Conservation (phyloP, 2,113 vertebrate species). For the Anas platyrhynchos region DNA sequence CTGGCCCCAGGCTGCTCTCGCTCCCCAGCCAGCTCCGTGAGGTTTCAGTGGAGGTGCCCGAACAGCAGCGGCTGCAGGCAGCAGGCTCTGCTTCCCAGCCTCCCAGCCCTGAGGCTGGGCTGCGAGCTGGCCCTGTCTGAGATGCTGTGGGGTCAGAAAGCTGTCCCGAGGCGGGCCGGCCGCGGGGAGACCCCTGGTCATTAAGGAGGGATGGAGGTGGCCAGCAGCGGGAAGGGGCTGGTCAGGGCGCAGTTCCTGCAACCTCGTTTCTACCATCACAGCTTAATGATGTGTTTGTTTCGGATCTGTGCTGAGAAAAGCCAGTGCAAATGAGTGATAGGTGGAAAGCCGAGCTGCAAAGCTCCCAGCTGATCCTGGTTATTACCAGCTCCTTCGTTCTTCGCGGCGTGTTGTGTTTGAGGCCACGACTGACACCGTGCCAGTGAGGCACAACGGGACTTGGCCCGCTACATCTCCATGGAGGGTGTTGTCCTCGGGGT, state of each 20-base stretch:
- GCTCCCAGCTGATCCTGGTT: neutral
- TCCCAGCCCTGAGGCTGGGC: neutral
- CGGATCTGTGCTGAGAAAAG: constrained; percentile 37
- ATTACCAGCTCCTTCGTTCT: neutral
- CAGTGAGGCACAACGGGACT: neutral
- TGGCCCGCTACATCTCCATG: fast-evolving
- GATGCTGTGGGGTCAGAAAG: neutral
- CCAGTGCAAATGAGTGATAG: neutral
- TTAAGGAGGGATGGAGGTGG: neutral
- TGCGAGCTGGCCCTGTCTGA: neutral
- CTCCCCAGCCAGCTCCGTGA: fast-evolving
- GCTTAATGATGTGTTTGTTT: constrained; percentile 41
- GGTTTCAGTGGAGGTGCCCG: neutral
- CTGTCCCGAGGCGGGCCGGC: neutral
- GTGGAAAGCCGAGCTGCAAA: neutral
- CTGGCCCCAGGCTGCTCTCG: neutral
- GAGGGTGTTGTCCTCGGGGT: neutral
- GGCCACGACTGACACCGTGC: neutral
- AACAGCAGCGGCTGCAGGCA: neutral
- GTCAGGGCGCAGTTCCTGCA: constrained; percentile 6
- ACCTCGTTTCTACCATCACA: neutral
- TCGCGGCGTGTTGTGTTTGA: neutral
- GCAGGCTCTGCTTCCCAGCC: neutral
- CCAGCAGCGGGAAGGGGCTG: neutral
- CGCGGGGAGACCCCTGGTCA: neutral